phyloP scores from a whole-genome alignment of 2,888 invertebrate species.

The Gryllus longicercus region DNA sequence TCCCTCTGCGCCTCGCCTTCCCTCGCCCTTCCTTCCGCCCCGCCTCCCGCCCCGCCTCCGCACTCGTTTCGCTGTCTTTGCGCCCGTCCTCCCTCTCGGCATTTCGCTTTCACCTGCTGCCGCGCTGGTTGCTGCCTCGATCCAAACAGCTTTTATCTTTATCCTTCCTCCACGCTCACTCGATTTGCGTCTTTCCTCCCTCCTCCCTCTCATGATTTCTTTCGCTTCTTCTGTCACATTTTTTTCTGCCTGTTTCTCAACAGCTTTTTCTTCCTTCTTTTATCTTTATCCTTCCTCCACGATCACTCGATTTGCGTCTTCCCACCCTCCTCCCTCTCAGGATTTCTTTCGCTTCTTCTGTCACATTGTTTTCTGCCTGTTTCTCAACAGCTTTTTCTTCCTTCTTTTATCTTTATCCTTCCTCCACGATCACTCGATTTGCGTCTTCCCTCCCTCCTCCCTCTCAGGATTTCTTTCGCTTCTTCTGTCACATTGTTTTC shows the following conservation, averaged over 20 bases:
- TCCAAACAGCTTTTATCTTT: neutral
- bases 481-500: neutral
- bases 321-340: neutral
- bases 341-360: neutral
- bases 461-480: neutral
- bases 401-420: neutral
- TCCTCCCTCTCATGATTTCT: neutral
- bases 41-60: no score
- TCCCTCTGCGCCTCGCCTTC: no score
- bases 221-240: neutral
- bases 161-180: neutral
- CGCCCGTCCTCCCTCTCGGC: no score
- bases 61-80: no score
- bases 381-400: neutral
- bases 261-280: neutral
- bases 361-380: neutral
- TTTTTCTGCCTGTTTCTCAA: neutral
- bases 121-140: no score
- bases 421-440: no score
- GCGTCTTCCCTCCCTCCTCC: neutral
- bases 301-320: neutral
- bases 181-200: neutral
- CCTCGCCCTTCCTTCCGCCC: no score
- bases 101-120: no score
- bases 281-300: neutral